Conservation (phyloP, 2,888 invertebrate species). For the Drosophila paracracens region DNA sequence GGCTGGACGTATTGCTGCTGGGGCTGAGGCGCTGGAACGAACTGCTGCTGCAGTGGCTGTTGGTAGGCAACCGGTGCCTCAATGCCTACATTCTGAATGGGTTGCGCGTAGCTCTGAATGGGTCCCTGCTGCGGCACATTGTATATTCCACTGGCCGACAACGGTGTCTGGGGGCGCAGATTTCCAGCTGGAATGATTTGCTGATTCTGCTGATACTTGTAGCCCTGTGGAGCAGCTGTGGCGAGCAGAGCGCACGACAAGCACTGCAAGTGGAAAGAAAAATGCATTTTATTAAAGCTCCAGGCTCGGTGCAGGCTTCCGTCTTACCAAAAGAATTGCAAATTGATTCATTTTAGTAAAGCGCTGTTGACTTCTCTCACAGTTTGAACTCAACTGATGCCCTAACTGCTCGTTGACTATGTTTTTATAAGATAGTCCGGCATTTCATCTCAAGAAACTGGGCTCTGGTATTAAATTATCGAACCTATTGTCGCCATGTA, state of each 20-base stretch:
- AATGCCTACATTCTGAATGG: conserved; percentile 31
- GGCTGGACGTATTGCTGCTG: conserved; percentile 43
- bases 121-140: conserved; percentile 49
- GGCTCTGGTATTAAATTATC: conserved; percentile 60
- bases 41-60: conserved; percentile 44
- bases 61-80: conserved; percentile 9
- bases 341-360: conserved; percentile 69
- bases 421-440: conserved; percentile 68
- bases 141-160: conserved; percentile 67
- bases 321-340: conserved; percentile 70
- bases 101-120: conserved; percentile 31
- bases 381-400: conserved; percentile 64
- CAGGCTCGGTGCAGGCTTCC: neutral
- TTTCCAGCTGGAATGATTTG: conserved; percentile 56
- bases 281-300: neutral
- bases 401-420: conserved; percentile 40
- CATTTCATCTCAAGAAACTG: conserved; percentile 37
- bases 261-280: conserved; percentile 54
- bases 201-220: conserved; percentile 67
- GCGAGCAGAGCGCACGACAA: conserved; percentile 54
- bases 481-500: conserved; percentile 61
- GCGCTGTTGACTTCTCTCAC: conserved; percentile 31
- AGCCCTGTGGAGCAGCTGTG: conserved; percentile 69
- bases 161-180: conserved; percentile 67
- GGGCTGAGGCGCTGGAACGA: conserved; percentile 21